phyloP scores from a whole-genome alignment of 2,888 invertebrate species.

The Aphodius sticticus region DNA sequence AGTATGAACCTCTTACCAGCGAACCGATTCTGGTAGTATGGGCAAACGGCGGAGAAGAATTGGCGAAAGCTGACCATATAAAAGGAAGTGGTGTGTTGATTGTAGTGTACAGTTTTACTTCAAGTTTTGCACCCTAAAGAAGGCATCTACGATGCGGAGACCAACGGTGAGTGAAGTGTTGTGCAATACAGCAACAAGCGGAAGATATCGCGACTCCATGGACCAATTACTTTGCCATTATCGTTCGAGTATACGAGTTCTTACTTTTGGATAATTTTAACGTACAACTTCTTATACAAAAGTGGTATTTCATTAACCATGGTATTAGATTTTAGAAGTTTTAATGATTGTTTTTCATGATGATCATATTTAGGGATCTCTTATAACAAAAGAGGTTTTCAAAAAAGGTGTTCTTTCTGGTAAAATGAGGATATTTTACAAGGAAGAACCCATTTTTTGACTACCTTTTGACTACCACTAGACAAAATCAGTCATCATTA shows the following conservation, averaged over 20 bases:
- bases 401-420: no score
- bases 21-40: background rate
- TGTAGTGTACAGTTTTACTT: slow-evolving; percentile 16
- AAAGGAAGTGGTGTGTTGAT: slow-evolving; percentile 23
- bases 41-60: background rate
- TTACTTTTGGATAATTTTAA: no score
- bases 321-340: no score
- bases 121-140: slow-evolving; percentile 13
- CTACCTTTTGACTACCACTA: background rate
- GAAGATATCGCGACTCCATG: background rate
- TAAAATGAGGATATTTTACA: no score
- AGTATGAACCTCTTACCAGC: background rate
- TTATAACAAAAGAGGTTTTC: no score
- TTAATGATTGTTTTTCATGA: no score
- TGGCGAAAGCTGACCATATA: slow-evolving; percentile 22
- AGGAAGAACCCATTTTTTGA: no score
- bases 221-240: background rate
- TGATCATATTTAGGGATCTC: background rate
- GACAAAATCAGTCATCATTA: background rate
- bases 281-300: no score
- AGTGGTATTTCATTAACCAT: no score
- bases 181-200: slow-evolving; percentile 10
- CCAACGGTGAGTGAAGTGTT: slow-evolving; percentile 15
- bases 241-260: background rate
- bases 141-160: slow-evolving; percentile 9